Conservation (phyloP, 2,888 invertebrate species). For the Meteorus colon region DNA sequence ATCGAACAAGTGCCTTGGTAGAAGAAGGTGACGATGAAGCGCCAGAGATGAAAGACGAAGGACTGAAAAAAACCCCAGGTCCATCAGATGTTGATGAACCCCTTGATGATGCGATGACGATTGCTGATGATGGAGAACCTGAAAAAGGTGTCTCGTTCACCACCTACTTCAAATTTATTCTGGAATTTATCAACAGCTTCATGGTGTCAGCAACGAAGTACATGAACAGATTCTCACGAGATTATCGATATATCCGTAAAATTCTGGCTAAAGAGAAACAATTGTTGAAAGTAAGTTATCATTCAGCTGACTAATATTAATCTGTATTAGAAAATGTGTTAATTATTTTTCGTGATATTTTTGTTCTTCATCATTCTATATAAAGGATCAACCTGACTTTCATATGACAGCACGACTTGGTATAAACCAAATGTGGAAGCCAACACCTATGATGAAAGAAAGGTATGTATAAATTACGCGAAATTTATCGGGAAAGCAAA, state of each 20-base stretch:
- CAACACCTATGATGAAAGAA: slow-evolving; percentile 68
- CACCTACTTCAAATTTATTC: slow-evolving; percentile 76
- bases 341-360: slow-evolving; percentile 13
- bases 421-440: slow-evolving; percentile 80
- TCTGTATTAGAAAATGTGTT: background rate
- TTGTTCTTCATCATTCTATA: slow-evolving; percentile 45
- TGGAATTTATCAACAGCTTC: slow-evolving; percentile 84
- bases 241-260: slow-evolving; percentile 95
- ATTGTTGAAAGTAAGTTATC: slow-evolving; percentile 82
- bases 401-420: slow-evolving; percentile 80
- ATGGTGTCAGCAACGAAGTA: slow-evolving; percentile 88
- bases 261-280: slow-evolving; percentile 92
- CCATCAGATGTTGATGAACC: slow-evolving; percentile 54
- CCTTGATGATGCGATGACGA: slow-evolving; percentile 45
- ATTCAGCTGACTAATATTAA: background rate
- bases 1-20: slow-evolving; percentile 60
- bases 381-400: slow-evolving; percentile 82
- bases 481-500: background rate
- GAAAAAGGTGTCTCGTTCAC: slow-evolving; percentile 75
- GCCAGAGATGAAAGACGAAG: slow-evolving; percentile 56
- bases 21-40: slow-evolving; percentile 59
- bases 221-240: slow-evolving; percentile 90
- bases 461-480: slow-evolving; percentile 57
- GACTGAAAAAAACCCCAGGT: slow-evolving; percentile 55
- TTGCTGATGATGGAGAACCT: slow-evolving; percentile 54